These are phyloP conservation scores for Laticauda laticaudata DNA, from an alignment of 2,113 vertebrate species.

Conservation along the genomic window DNA sequence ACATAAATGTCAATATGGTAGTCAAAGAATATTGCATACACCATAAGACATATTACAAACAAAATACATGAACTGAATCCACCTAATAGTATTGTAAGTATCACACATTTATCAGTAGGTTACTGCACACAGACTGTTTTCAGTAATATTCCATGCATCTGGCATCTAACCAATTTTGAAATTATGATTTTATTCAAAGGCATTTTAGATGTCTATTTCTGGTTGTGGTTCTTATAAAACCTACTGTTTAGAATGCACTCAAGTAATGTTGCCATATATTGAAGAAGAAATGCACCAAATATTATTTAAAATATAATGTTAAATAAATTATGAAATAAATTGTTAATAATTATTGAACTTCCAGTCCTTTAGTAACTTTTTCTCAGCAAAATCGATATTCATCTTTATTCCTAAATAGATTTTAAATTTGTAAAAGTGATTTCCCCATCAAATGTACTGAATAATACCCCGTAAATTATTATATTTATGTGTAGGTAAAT, in stretches of 20 bases:
- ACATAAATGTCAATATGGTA: slow-evolving; percentile 66
- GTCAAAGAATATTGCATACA: slow-evolving; percentile 44
- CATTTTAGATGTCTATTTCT: slow-evolving; percentile 13
- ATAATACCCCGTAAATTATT: neutral
- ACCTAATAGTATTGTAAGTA: slow-evolving; percentile 8
- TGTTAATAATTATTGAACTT: neutral
- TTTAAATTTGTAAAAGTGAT: neutral
- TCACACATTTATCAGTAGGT: slow-evolving; percentile 13
- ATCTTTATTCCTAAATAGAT: neutral
- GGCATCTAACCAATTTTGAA: slow-evolving; percentile 23
- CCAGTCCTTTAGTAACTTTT: neutral
- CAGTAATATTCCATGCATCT: neutral
- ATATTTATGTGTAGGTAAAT: neutral
- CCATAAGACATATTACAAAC: slow-evolving; percentile 30
- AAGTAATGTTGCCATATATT: neutral
- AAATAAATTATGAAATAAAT: neutral
- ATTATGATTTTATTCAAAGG: neutral
- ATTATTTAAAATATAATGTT: neutral
- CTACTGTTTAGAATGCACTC: neutral
- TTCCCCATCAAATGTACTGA: neutral
- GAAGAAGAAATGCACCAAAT: slow-evolving; percentile 10
- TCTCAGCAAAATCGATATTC: neutral
- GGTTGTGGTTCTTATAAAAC: slow-evolving; percentile 6
- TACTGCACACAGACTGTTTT: slow-evolving; percentile 15
- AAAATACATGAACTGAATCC: slow-evolving; percentile 3